phyloP scores from a whole-genome alignment of 2,113 vertebrate species.

The Caloenas nicobarica region DNA sequence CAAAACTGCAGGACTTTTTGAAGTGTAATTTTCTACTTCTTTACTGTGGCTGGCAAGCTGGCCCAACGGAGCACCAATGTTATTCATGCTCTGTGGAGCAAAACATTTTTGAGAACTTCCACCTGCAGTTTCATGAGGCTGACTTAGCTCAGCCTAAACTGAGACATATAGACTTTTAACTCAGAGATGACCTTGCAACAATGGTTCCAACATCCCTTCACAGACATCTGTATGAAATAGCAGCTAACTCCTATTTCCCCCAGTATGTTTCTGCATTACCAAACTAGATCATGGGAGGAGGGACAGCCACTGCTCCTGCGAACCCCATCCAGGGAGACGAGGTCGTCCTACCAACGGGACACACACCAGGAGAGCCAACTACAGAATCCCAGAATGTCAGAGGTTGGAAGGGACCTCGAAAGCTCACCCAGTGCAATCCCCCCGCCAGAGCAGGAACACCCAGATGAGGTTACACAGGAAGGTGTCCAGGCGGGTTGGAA shows the following conservation, averaged over 20 bases:
- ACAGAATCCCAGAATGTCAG: too few relatives aligned
- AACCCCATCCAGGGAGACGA: background rate
- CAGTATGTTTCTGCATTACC: background rate
- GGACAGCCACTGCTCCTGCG: background rate
- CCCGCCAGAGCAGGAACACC: too few relatives aligned
- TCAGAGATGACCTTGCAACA: background rate
- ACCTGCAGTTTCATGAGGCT: background rate
- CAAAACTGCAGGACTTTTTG: background rate
- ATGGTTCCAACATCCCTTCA: background rate
- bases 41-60: background rate
- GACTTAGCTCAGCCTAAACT: background rate
- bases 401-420: too few relatives aligned
- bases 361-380: background rate
- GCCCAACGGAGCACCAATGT: rapidly evolving
- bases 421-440: too few relatives aligned
- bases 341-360: rapidly evolving
- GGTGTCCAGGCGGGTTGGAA: too few relatives aligned
- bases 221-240: background rate
- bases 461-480: too few relatives aligned
- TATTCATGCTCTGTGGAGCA: background rate
- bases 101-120: background rate
- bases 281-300: rapidly evolving
- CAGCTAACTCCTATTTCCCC: background rate
- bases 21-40: background rate
- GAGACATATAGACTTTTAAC: background rate